Base-by-base conservation (phyloP, 2,888 invertebrate species). In the Drosophila peninsularis region DNA sequence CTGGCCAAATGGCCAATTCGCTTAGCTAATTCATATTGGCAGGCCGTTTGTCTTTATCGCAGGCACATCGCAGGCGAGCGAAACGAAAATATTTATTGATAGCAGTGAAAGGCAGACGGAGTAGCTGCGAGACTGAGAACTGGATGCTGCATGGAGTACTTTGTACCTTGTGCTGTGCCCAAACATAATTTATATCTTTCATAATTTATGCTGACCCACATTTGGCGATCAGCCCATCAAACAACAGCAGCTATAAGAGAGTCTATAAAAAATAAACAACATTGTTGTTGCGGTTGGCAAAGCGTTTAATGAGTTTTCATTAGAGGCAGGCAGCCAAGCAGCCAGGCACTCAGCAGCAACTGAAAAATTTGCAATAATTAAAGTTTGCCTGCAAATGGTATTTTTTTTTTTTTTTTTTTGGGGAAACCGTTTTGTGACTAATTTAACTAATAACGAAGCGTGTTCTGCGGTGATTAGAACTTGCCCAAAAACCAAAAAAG, bases 341-440 rank as follows among this genome's bases (percentile, higher is more conserved):
- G 49, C 34, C 11, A 50, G 50, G 37, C 53, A 60, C 27, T 42
- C 52, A 27, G 49, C 57, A 55, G 36, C 45, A 74, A 24, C 61
- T 41, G 10, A 66, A 47, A 69, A 70, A 78, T 70, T 84, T 55
- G 82, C 82, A 79, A 88, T 85, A 88, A 82, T 82, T 82, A 82
- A 88, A 71, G 78, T 57, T 85, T 65, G 55, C 49, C 57, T 53
- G 32, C 44, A 74, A 61, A 74, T 80, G 41, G 19, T 41, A 41
- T 34, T 17, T 47, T 30, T 32, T 30, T 30, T 10, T 5, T 19
- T 32, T 7, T 19, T 21, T 19, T 19, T 36, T 64, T 77, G 62
- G 52, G 83, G 57, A 68, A 88, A 83, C 89, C 89, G 83, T 88
- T 83, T 83, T 83, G 89, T 83, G 88, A 88, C 83, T 88, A 83